Conservation (phyloP, 2,888 invertebrate species). For the Trichopoda pennipes region DNA sequence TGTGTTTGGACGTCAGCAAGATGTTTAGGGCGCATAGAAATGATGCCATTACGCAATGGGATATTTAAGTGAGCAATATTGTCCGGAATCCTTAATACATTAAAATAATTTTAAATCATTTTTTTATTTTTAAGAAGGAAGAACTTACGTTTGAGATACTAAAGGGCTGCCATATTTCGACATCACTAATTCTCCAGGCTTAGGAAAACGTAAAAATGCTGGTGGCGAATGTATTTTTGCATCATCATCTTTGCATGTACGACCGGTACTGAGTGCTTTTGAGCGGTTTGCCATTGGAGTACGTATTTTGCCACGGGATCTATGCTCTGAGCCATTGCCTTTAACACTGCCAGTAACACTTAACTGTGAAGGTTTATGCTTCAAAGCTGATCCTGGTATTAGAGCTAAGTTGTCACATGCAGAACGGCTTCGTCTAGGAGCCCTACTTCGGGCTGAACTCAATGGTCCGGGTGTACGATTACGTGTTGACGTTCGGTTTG, state of each 20-base stretch:
- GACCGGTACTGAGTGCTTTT: constrained; percentile 80
- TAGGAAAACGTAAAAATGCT: constrained; percentile 79
- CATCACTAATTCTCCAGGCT: constrained; percentile 79
- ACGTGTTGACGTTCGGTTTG: constrained; percentile 66
- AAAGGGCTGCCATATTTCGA: constrained; percentile 80
- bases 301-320: constrained; percentile 77
- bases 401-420: constrained; percentile 72
- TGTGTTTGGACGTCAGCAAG: constrained; percentile 75
- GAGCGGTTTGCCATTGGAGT: constrained; percentile 76
- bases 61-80: constrained; percentile 80
- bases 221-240: constrained; percentile 73
- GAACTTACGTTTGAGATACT: constrained; percentile 78
- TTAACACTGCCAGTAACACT: constrained; percentile 3
- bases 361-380: constrained; percentile 55
- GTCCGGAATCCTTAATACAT: constrained; percentile 73
- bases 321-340: constrained; percentile 66
- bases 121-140: constrained; percentile 23
- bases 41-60: constrained; percentile 79
- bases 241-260: constrained; percentile 72
- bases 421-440: constrained; percentile 78
- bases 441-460: constrained; percentile 78
- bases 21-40: constrained; percentile 79
- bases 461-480: constrained; percentile 78
- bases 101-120: background rate
- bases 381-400: constrained; percentile 67